Conservation (phyloP, 1,140 invertebrate species). For the Harlomillsia oculata region DNA sequence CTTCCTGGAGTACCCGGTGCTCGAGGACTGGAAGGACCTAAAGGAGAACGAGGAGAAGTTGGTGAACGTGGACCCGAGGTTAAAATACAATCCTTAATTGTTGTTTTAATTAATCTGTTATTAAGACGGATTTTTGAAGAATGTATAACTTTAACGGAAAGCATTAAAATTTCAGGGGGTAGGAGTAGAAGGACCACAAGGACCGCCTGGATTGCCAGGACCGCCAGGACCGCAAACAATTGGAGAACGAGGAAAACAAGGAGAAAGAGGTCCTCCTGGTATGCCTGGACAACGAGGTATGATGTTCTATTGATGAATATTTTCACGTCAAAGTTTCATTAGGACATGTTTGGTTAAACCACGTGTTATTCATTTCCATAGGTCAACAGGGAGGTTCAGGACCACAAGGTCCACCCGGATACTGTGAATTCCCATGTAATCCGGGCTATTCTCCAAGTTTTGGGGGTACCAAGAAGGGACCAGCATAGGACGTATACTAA, state of each 20-base stretch:
- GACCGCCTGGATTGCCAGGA: conserved; percentile 51
- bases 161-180: too few species aligned
- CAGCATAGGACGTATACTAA: conserved; percentile 27
- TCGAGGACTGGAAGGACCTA: conserved; percentile 40
- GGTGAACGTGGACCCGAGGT: conserved; percentile 58
- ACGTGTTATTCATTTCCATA: conserved; percentile 29
- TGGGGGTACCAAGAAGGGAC: conserved; percentile 44
- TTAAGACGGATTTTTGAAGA: too few species aligned
- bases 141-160: too few species aligned
- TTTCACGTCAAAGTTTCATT: background rate
- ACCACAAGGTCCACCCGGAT: conserved; percentile 47
- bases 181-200: conserved; percentile 57
- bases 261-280: conserved; percentile 13
- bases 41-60: conserved; percentile 59
- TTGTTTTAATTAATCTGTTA: too few species aligned
- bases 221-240: conserved; percentile 20
- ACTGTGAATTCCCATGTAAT: conserved; percentile 55
- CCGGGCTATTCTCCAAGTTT: conserved; percentile 43
- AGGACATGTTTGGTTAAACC: background rate
- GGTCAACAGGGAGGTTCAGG: conserved; percentile 43
- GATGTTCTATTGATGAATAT: background rate
- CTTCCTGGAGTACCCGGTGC: conserved; percentile 29
- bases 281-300: background rate
- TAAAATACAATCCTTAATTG: too few species aligned
- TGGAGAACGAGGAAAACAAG: conserved; percentile 13